phyloP scores from a whole-genome alignment of 2,113 vertebrate species.

The Brachypodius melanocephalos region DNA sequence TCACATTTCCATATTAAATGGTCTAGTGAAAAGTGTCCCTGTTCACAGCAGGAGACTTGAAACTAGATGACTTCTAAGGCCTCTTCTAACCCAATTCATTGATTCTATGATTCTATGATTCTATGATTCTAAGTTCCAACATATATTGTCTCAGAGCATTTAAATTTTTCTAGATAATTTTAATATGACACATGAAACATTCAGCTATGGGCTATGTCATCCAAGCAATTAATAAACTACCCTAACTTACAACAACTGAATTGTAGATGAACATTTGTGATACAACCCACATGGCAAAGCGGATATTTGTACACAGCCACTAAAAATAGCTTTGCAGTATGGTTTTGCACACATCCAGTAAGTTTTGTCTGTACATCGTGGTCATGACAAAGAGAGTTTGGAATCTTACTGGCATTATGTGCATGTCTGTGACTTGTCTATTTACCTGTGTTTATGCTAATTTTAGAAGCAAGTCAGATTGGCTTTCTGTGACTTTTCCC shows the following conservation, averaged over 20 bases:
- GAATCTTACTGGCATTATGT: not conserved
- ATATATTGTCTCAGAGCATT: not conserved
- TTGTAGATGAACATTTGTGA: not conserved
- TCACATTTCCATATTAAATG: not conserved
- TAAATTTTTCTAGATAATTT: not conserved
- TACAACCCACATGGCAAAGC: not conserved
- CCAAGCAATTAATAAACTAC: not conserved
- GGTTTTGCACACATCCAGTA: accelerated
- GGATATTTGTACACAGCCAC: not conserved
- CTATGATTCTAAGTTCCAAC: not conserved
- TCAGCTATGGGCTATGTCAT: accelerated
- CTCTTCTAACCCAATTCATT: not conserved
- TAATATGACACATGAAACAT: not conserved
- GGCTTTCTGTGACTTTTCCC: not conserved
- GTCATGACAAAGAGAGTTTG: not conserved
- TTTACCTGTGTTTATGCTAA: not conserved
- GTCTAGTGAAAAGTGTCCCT: not conserved
- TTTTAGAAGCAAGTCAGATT: not conserved
- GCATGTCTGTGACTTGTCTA: not conserved
- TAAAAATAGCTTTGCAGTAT: not conserved
- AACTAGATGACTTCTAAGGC: not conserved
- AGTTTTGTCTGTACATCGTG: not conserved
- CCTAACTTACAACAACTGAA: not conserved
- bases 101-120: not conserved
- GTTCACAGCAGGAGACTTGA: not conserved